Conservation (phyloP, 2,113 vertebrate species). For the Galbula dea region DNA sequence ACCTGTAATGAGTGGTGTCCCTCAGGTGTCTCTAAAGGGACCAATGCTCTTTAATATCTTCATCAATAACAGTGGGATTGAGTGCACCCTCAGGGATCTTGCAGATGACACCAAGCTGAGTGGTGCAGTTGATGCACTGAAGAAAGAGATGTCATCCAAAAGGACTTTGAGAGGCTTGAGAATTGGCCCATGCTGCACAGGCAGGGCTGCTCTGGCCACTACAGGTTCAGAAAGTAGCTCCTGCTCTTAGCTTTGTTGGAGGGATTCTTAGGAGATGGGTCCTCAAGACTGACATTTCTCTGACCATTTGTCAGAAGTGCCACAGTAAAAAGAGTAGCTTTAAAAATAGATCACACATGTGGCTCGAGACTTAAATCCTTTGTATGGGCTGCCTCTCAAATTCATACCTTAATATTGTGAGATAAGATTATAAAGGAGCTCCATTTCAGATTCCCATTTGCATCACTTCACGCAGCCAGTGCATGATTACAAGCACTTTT, state of each 20-base stretch:
- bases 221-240: not conserved
- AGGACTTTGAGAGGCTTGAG: not conserved
- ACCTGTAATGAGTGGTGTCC: not conserved
- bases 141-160: not conserved
- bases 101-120: not conserved
- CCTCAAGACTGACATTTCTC: not conserved
- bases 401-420: constrained; percentile 4
- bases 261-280: not conserved
- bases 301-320: constrained; percentile 33
- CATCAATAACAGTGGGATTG: not conserved
- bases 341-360: constrained; percentile 33
- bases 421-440: not conserved
- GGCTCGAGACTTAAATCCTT: not conserved
- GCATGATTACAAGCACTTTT: not conserved
- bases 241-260: not conserved
- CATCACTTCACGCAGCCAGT: not conserved
- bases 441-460: not conserved
- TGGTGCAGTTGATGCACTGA: accelerated
- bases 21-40: not conserved
- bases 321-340: constrained; percentile 43
- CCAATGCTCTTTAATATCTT: not conserved
- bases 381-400: constrained; percentile 20
- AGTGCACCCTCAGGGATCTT: not conserved
- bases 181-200: not conserved
- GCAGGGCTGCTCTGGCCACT: not conserved